Evolutionary conservation across 1,140 invertebrate species (phyloP).

Genomic region (Papilio machaon): DNA sequence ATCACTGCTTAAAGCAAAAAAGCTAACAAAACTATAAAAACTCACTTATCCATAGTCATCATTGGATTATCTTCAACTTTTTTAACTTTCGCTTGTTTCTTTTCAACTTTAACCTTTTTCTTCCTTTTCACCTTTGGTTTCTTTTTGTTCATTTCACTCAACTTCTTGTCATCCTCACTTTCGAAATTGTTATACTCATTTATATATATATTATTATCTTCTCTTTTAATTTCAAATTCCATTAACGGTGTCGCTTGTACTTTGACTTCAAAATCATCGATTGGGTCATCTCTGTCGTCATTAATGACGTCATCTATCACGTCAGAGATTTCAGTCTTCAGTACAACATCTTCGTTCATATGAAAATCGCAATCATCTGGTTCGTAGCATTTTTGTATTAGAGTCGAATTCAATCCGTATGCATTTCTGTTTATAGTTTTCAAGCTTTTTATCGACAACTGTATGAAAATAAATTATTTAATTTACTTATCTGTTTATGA

Average conservation of each 20-base stretch:
- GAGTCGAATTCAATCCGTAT: constrained; percentile 47
- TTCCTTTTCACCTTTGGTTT: constrained; percentile 51
- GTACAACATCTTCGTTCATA: constrained; percentile 38
- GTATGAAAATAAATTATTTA: constrained; percentile 33
- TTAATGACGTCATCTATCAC: constrained; percentile 34
- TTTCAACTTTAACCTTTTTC: constrained; percentile 46
- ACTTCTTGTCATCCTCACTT: constrained; percentile 62
- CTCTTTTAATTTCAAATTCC: constrained; percentile 58
- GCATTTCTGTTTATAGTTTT: constrained; percentile 55
- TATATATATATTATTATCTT: constrained; percentile 64
- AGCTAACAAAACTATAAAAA: constrained; percentile 21
- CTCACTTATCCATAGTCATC: constrained; percentile 64
- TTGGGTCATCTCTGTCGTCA: constrained; percentile 35
- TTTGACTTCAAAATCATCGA: neutral
- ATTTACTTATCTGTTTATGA: neutral
- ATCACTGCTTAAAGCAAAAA: neutral
- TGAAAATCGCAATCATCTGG: constrained; percentile 47
- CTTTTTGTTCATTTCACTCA: constrained; percentile 63
- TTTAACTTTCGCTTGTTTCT: constrained; percentile 47
- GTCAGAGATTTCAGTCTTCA: constrained; percentile 39
- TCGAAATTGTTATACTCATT: constrained; percentile 61
- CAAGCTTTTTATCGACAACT: constrained; percentile 64
- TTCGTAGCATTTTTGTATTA: constrained; percentile 49
- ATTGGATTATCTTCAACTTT: constrained; percentile 56
- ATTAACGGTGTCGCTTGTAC: constrained; percentile 30